phyloP scores from a whole-genome alignment of 2,113 vertebrate species.

The Pygoscelis adeliae region DNA sequence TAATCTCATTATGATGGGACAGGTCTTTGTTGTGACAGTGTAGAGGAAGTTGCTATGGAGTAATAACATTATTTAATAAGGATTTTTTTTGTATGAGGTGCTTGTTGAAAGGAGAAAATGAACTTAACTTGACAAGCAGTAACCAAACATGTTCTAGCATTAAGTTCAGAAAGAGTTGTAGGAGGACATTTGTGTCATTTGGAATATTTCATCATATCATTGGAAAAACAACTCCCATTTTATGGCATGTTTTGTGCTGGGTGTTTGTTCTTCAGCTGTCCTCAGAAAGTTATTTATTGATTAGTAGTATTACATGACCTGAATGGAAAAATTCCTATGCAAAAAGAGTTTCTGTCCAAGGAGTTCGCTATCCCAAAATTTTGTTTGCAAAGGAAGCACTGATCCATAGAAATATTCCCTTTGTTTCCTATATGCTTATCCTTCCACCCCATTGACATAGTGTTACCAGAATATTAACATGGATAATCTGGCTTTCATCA shows the following conservation, averaged over 20 bases:
- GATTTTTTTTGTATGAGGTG: conserved; percentile 1
- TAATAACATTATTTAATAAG: conserved; percentile 40
- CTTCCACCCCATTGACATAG: conserved; percentile 10
- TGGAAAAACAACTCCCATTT: background rate
- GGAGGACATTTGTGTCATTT: conserved; percentile 23
- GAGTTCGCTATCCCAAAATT: background rate
- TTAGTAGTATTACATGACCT: background rate
- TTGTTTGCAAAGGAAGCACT: background rate
- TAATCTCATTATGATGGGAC: background rate
- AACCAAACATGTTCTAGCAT: background rate
- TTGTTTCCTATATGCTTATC: background rate
- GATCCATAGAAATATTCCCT: background rate
- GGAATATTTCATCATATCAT: background rate
- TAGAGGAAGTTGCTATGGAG: conserved; percentile 38
- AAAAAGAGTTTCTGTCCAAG: background rate
- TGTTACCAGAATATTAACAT: conserved; percentile 1
- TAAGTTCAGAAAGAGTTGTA: conserved; percentile 15
- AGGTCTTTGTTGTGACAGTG: conserved; percentile 13
- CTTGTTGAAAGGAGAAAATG: conserved; percentile 20
- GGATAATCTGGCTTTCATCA: background rate
- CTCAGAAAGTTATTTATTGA: background rate
- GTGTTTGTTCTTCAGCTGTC: background rate
- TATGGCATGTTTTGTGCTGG: background rate
- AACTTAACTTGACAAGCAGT: background rate
- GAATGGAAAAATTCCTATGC: background rate